Evolutionary conservation across 2,888 invertebrate genomes (phyloP), one percentile per base, ranked within the genome.

Genomic region (Philereme transversata): DNA sequence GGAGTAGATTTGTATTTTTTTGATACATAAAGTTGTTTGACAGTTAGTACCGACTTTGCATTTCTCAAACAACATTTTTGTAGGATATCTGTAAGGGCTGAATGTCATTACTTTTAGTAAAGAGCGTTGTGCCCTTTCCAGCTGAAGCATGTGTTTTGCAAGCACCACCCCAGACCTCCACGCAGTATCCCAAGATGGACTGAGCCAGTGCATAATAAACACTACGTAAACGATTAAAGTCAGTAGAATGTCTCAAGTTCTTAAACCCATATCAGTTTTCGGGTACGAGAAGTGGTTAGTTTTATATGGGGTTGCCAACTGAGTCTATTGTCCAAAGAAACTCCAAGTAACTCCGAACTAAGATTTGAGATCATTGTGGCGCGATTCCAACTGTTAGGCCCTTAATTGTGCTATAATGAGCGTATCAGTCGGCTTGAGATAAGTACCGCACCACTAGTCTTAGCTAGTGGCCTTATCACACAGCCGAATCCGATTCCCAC

Each of bases 61-160:
- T 41, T 6, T 41, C 41, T 41, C 41, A 9, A 8, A 41, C 4
- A 41, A 9, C 8, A 8, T 7, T 41, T 50, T 36, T 7, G 3
- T 5, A 36, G 57, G 10, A 9, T 10, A 52, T 47, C 43, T 36
- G 36, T 9, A 11, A 11, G n/a, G 40, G 41, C 64, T 22, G 33
- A 22, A 51, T 22, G 22, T 22, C 22, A 22, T 22, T 22, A 22
- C 22, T 22, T 22, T 22, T 9, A 41, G 41, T 9, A 41, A 41
- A 4, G 41, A 41, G 41, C 41, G 41, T n/a, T 41, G 44, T 9
- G 41, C 41, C n/a, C 41, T 41, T 41, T 41, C 4, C 41, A 41
- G 41, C 9, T 41, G 41, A 6, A n/a, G 9, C n/a, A 41, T 9
- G 22, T 22, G 22, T 22, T 22, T 22, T 22, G 22, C 22, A 22